Evolutionary conservation across 2,113 vertebrate genomes (phyloP), one percentile per base, ranked within the genome.

Genomic region (Embiotoca jacksoni): DNA sequence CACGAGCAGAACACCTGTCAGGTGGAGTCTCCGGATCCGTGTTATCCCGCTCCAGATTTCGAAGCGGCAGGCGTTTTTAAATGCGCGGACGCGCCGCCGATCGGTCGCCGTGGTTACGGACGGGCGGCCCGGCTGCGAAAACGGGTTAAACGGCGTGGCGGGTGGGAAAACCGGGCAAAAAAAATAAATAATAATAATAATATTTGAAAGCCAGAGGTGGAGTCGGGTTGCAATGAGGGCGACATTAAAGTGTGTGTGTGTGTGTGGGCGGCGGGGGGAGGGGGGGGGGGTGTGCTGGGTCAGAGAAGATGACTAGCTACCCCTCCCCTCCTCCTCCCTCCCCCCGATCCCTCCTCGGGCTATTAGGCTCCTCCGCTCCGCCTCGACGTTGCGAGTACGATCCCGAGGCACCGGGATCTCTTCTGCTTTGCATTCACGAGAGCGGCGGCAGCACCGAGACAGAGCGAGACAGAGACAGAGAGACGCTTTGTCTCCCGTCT

Each of bases 91-190:
- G 23, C 23, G 23, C 23, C 23, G 23, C 36, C 55, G 49, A 88
- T 83, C 84, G 88, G 76, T 88, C 85, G 88, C 49, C 31, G n/a
- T 69, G 70, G 78, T 75, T 57, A 23, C 1, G 30, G 50, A 75
- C 70, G 53, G 58, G 56, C 14, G 15, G 68, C 61, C 60, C 47
- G 1, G 62, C 70, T 70, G 65, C 64, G 58, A 69, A 81, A 69
- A 81, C 76, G 78, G 68, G 82, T 89, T 81, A 75, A 82, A 84
- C 30, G 36, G 23, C 57, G 30, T 32, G 41, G 63, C 77, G 53
- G 73, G 59, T 32, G 50, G 30, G 58, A 57, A 74, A 65, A 72
- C 32, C 9, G 41, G 33, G 16, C 46, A 72, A 75, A n/a, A 13
- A 14, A 47, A 55, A 69, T 46, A 2, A 66, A 73, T 1, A 11